phyloP scores from a whole-genome alignment of 2,888 invertebrate species.

The Proisotoma minuta region DNA sequence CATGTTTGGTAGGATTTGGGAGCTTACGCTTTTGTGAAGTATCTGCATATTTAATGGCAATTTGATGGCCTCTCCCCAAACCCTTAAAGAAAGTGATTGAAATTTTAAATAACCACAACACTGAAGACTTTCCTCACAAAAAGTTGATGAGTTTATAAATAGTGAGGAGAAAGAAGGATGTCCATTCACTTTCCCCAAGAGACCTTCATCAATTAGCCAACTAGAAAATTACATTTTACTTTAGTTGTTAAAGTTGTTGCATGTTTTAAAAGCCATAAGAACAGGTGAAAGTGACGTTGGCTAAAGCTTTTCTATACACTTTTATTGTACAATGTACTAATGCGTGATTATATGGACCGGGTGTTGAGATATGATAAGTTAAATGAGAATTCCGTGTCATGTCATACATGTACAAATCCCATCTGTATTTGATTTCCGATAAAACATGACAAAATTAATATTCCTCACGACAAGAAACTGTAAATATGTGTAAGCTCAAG shows the following conservation, averaged over 20 bases:
- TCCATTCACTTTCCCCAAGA: background rate
- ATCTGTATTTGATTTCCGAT: slow-evolving; percentile 12
- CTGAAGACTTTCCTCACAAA: background rate
- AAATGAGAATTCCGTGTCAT: slow-evolving; percentile 11
- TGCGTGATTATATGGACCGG: no score
- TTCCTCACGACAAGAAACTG: background rate
- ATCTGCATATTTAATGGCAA: slow-evolving; percentile 46
- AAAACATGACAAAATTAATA: background rate
- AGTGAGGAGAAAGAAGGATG: background rate
- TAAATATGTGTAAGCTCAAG: background rate
- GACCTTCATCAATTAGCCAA: background rate
- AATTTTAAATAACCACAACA: slow-evolving; percentile 5
- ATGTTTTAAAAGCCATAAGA: no score
- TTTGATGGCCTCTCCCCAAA: slow-evolving; percentile 38
- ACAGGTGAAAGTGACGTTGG: no score
- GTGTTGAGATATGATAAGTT: slow-evolving; percentile 11
- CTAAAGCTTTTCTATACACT: no score
- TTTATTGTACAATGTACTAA: no score
- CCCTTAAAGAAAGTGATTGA: slow-evolving; percentile 9
- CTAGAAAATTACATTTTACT: no score
- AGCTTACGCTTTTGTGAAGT: slow-evolving; percentile 18
- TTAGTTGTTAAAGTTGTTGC: no score
- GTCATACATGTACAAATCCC: background rate
- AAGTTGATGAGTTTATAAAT: slow-evolving; percentile 10
- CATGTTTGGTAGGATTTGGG: background rate